phyloP scores from a whole-genome alignment of 2,888 invertebrate species.

The Microchrysa polita region DNA sequence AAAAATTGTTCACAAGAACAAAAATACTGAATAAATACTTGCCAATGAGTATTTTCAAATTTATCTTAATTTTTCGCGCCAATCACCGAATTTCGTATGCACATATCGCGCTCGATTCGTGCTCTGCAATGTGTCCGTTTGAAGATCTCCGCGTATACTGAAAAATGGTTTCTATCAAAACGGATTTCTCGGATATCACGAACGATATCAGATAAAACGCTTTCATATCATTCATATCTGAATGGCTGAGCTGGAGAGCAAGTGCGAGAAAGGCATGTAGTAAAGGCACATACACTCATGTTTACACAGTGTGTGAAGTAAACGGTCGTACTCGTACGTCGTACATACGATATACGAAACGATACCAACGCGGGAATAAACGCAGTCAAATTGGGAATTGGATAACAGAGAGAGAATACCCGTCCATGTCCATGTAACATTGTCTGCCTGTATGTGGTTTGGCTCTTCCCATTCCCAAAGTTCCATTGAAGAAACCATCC shows the following conservation, averaged over 20 bases:
- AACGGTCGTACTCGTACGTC: too few relatives aligned
- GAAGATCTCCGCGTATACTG: constrained; percentile 24
- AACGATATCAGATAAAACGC: constrained; percentile 30
- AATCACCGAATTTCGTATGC: not conserved
- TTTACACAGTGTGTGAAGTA: too few relatives aligned
- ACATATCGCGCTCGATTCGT: not conserved
- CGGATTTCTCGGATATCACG: constrained; percentile 26
- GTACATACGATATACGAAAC: too few relatives aligned
- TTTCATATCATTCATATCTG: constrained; percentile 13
- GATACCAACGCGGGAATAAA: not conserved
- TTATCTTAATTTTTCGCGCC: constrained; percentile 9
- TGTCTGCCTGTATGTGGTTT: too few relatives aligned
- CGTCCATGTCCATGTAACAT: too few relatives aligned
- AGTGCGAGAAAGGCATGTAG: not conserved
- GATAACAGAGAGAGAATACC: constrained; percentile 6
- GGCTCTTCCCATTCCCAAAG: too few relatives aligned
- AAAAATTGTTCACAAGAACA: not conserved
- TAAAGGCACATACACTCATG: too few relatives aligned
- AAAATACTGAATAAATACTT: not conserved
- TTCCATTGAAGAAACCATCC: too few relatives aligned
- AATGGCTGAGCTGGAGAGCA: constrained; percentile 21
- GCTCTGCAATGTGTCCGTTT: constrained; percentile 16
- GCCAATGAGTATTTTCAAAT: not conserved
- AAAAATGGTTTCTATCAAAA: constrained; percentile 18
- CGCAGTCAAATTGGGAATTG: not conserved